Evolutionary conservation across 1,140 invertebrate genomes (phyloP).

Genomic region (Drosophila paulistorum): DNA sequence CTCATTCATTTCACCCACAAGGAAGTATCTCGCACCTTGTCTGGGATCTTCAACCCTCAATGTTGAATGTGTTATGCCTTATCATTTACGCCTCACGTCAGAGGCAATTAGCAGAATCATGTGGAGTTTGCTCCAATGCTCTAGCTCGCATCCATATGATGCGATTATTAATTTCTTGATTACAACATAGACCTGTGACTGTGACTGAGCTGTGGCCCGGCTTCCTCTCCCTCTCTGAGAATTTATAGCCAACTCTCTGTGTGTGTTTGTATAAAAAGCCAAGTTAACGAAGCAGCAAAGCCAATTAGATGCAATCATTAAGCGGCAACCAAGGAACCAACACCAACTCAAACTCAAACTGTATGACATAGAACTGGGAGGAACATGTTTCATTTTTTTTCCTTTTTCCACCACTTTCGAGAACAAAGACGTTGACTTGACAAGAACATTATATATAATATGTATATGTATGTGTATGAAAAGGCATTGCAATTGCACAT

Average conservation of each 20-base stretch:
- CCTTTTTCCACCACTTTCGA: constrained; percentile 8
- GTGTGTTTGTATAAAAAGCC: constrained; percentile 43
- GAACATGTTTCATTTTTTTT: constrained; percentile 7
- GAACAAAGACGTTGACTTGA: constrained; percentile 62
- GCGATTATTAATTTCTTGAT: constrained; percentile 81
- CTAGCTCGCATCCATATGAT: constrained; percentile 54
- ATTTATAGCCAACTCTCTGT: constrained; percentile 57
- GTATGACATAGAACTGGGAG: constrained; percentile 42
- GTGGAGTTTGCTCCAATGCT: constrained; percentile 16
- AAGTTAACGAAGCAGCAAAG: constrained; percentile 78
- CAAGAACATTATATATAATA: constrained; percentile 26
- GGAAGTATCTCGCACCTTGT: constrained; percentile 28
- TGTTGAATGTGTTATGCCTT: constrained; percentile 26
- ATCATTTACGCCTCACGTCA: constrained; percentile 77
- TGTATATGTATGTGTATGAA: constrained; percentile 4
- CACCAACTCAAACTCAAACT: not conserved
- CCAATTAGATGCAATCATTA: constrained; percentile 80
- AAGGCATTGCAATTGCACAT: constrained; percentile 25
- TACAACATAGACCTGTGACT: constrained; percentile 38
- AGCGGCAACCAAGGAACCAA: constrained; percentile 35
- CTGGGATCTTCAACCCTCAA: constrained; percentile 9
- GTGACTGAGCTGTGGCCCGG: not conserved
- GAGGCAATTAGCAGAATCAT: constrained; percentile 68
- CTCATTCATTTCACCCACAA: constrained; percentile 51
- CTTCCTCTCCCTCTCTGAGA: constrained; percentile 23